These are phyloP conservation scores for human (Homo sapiens) DNA, from an alignment of 2,113 vertebrate species.

Conservation along the genomic window GRCh38 chr12:17075001-17075500, in stretches of 20 bases:
- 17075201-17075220: not conserved
- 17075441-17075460: not conserved
- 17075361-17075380: not conserved
- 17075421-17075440: not conserved
- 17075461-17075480: not conserved
- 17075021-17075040: not conserved
- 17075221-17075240: not conserved
- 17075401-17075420: not conserved
- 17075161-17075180: not conserved
- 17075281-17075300: not conserved
- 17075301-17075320: not conserved
- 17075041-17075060: not conserved
- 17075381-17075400: slow-evolving; percentile 4
- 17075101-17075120: not conserved
- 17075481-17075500: not conserved
- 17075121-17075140: not conserved
- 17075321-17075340: not conserved
- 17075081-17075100: too few relatives aligned
- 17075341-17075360: not conserved
- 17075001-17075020: not conserved
- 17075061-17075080: not conserved
- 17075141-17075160: not conserved
- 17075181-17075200: not conserved
- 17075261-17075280: not conserved
- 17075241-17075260: not conserved